These are phyloP conservation scores for Aproaerema taeniolella DNA, from an alignment of 2,888 invertebrate genomes.

Conservation along the genomic window DNA sequence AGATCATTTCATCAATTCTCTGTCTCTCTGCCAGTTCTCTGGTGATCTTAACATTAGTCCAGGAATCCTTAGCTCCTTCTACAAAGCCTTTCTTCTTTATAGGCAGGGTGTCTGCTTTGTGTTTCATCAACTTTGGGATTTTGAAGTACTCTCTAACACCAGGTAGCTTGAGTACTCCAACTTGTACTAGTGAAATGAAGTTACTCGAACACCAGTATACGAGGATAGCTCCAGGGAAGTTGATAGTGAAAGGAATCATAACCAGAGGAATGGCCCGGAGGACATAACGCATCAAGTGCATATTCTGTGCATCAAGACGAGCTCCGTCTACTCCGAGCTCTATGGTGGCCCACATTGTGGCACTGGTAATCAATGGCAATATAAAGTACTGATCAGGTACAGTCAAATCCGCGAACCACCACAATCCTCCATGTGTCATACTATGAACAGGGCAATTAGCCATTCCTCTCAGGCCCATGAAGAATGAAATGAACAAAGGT, in stretches of 20 bases:
- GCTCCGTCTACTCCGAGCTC: slow-evolving; percentile 89
- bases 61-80: slow-evolving; percentile 87
- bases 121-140: slow-evolving; percentile 80
- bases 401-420: slow-evolving; percentile 96
- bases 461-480: slow-evolving; percentile 92
- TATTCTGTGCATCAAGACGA: slow-evolving; percentile 80
- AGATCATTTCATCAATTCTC: slow-evolving; percentile 85
- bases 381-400: slow-evolving; percentile 92
- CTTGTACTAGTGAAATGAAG: slow-evolving; percentile 89
- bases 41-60: slow-evolving; percentile 88
- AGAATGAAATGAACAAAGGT: slow-evolving; percentile 95
- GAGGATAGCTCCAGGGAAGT: slow-evolving; percentile 92
- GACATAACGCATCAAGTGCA: slow-evolving; percentile 84
- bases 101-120: slow-evolving; percentile 76
- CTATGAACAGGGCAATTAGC: slow-evolving; percentile 94
- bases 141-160: slow-evolving; percentile 85
- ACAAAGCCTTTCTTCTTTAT: slow-evolving; percentile 87
- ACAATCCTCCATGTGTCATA: slow-evolving; percentile 90
- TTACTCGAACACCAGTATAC: slow-evolving; percentile 95
- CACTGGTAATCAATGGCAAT: slow-evolving; percentile 90
- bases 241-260: slow-evolving; percentile 90
- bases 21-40: slow-evolving; percentile 87
- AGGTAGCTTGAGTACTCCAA: slow-evolving; percentile 85
- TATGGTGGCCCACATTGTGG: slow-evolving; percentile 88
- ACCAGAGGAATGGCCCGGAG: slow-evolving; percentile 86